Conservation (phyloP, 2,797 vertebrate species). For the Choloepus didactylus region DNA sequence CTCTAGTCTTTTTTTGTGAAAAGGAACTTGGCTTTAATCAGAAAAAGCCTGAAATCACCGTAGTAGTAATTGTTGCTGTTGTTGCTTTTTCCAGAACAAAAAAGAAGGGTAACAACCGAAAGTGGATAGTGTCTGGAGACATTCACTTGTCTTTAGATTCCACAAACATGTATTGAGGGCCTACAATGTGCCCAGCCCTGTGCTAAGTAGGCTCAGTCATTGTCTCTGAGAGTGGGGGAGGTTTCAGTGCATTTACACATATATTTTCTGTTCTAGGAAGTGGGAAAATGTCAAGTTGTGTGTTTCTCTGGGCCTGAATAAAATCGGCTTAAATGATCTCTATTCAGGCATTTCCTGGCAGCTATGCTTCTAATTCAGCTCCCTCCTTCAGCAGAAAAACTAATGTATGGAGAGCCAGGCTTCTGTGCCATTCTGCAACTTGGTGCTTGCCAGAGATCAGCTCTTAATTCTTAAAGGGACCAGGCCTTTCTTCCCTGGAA, state of each 20-base stretch:
- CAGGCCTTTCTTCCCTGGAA: conserved; percentile 67
- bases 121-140: conserved; percentile 48
- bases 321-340: conserved; percentile 75
- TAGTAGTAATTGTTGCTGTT: background rate
- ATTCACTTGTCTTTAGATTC: conserved; percentile 54
- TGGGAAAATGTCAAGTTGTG: conserved; percentile 67
- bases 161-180: background rate
- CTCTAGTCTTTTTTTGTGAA: conserved; percentile 25
- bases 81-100: background rate
- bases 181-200: background rate
- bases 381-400: conserved; percentile 73
- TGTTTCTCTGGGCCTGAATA: conserved; percentile 76
- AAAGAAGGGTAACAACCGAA: background rate
- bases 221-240: conserved; percentile 2
- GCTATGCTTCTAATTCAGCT: conserved; percentile 71
- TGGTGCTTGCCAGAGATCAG: conserved; percentile 68
- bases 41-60: conserved; percentile 50
- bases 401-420: conserved; percentile 68
- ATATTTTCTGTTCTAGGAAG: conserved; percentile 74
- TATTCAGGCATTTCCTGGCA: conserved; percentile 77
- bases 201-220: conserved; percentile 32
- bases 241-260: conserved; percentile 53
- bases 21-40: conserved; percentile 59
- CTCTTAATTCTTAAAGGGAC: conserved; percentile 79
- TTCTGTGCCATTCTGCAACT: conserved; percentile 68